phyloP scores from a whole-genome alignment of 2,888 invertebrate genomes.

The Thalpophila matura region DNA sequence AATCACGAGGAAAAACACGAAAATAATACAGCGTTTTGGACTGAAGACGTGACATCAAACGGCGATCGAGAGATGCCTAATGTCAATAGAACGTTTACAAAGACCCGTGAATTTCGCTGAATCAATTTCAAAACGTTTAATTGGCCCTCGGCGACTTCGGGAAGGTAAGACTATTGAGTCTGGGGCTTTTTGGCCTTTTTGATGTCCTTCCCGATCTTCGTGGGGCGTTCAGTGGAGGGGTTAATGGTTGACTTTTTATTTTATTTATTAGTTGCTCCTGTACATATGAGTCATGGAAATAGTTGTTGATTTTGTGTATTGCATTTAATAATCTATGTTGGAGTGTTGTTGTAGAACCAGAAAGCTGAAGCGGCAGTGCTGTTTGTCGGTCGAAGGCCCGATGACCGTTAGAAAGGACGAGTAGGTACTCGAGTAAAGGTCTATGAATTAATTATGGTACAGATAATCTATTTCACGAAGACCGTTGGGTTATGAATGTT shows the following conservation, averaged over 20 bases:
- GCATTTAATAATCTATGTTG: background rate
- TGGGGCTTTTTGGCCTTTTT: conserved; percentile 78
- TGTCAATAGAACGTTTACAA: conserved; percentile 84
- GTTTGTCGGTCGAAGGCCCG: background rate
- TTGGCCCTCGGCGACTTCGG: conserved; percentile 78
- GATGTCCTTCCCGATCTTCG: conserved; percentile 70
- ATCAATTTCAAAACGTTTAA: conserved; percentile 88
- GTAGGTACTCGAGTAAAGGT: background rate
- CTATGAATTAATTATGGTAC: no score
- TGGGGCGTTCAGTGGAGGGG: conserved; percentile 24
- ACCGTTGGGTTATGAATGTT: no score
- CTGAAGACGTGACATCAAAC: conserved; percentile 72
- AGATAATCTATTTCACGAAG: no score
- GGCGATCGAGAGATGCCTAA: conserved; percentile 72
- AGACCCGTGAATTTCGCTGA: conserved; percentile 76
- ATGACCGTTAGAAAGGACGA: background rate
- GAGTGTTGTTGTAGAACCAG: background rate
- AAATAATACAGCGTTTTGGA: conserved; percentile 55
- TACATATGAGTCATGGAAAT: background rate
- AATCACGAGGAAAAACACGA: conserved; percentile 54
- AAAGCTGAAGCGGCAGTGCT: background rate
- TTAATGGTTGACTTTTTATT: conserved; percentile 17
- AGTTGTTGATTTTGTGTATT: background rate
- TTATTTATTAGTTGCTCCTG: background rate
- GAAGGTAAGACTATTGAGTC: conserved; percentile 75